Percentiles rank a stretch among this genome's conserved stretches.
Evolutionary conservation across 2,113 vertebrate species (phyloP).

Genomic region (Suricata suricatta): DNA sequence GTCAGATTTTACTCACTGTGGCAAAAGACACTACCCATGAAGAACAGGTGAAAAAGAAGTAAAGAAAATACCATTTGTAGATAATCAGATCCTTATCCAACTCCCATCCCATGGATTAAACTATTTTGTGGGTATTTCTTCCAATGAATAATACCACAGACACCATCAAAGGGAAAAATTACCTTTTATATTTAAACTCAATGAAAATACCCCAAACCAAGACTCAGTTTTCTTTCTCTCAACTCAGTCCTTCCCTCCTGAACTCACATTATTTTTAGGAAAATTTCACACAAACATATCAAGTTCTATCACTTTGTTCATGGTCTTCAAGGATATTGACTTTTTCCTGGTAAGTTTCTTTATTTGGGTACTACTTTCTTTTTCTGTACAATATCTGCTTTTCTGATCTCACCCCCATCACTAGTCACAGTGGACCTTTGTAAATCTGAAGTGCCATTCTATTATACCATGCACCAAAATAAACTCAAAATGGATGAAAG

Average conservation of each 20-base stretch:
- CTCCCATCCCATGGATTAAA: background rate
- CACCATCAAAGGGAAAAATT: background rate
- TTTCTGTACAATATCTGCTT: background rate
- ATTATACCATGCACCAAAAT: too few relatives aligned
- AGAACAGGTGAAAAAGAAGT: conserved; percentile 11
- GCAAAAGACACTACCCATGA: background rate
- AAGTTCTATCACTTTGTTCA: background rate
- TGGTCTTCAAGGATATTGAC: background rate
- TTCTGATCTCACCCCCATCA: rapidly evolving
- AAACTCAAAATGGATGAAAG: too few relatives aligned
- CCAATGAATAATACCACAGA: background rate
- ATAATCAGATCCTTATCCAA: background rate
- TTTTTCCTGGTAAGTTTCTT: background rate
- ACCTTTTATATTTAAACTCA: background rate
- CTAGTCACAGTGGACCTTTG: background rate
- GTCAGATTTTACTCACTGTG: conserved; percentile 40
- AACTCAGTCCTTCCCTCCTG: background rate
- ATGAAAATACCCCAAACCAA: background rate
- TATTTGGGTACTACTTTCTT: background rate
- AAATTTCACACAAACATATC: background rate
- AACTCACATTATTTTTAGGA: background rate
- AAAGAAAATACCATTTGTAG: background rate
- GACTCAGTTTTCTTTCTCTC: background rate
- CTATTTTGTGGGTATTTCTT: background rate
- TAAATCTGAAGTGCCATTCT: background rate